phyloP scores from a whole-genome alignment of 1,140 invertebrate genomes.

The Drosophila jambulina region DNA sequence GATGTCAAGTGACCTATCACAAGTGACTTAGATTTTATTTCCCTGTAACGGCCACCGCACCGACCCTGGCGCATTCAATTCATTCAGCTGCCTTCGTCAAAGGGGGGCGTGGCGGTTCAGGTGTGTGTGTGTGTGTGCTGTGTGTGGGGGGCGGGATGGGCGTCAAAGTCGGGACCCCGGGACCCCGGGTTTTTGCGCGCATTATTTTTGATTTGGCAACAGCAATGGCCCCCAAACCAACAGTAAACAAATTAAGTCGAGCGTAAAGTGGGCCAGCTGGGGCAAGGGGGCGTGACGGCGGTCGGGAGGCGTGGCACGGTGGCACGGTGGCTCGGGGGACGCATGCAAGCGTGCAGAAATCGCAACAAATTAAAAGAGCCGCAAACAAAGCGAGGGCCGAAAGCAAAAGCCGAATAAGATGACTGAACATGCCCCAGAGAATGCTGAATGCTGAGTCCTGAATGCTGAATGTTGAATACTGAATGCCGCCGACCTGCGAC shows the following conservation, averaged over 20 bases:
- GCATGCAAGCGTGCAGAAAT: constrained; percentile 72
- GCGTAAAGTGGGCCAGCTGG: constrained; percentile 70
- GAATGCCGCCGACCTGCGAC: constrained; percentile 1
- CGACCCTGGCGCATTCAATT: constrained; percentile 55
- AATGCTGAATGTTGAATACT: constrained; percentile 12
- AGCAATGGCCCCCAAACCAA: constrained; percentile 77
- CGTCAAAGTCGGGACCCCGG: constrained; percentile 24
- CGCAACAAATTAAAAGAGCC: constrained; percentile 79
- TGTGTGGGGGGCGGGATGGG: background rate
- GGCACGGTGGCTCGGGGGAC: constrained; percentile 1
- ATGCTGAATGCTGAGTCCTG: constrained; percentile 16
- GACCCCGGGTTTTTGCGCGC: constrained; percentile 47
- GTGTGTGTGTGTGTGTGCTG: background rate
- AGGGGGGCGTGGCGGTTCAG: constrained; percentile 14
- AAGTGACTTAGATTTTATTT: background rate
- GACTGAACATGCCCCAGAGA: constrained; percentile 38
- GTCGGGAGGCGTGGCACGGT: background rate
- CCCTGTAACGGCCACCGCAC: constrained; percentile 3
- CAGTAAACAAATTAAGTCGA: constrained; percentile 83
- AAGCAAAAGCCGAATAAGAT: constrained; percentile 54
- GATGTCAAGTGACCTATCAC: background rate
- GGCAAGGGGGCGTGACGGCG: constrained; percentile 17
- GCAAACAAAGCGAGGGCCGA: constrained; percentile 46
- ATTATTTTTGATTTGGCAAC: constrained; percentile 66
- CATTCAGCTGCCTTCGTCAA: constrained; percentile 18